Evolutionary conservation across 2,113 vertebrate genomes (phyloP).

Genomic region (Plectropomus leopardus): DNA sequence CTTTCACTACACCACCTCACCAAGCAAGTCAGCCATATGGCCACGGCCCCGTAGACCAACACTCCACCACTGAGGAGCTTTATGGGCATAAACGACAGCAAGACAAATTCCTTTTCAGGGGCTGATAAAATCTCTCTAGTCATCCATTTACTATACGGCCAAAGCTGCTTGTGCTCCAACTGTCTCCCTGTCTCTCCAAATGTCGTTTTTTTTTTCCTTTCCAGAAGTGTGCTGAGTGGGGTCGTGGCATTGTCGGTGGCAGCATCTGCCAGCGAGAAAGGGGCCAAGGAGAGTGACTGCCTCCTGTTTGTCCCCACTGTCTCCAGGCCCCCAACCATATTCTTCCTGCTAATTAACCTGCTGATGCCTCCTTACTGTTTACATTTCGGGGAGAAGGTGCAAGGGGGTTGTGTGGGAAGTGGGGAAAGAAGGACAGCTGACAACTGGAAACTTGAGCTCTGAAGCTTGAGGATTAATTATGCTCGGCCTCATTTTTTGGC

Average conservation of each 20-base stretch:
- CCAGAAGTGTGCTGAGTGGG: conserved; percentile 66
- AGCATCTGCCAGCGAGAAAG: conserved; percentile 68
- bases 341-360: conserved; percentile 84
- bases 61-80: conserved; percentile 49
- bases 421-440: conserved; percentile 41
- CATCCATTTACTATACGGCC: conserved; percentile 47
- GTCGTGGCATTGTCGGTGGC: conserved; percentile 57
- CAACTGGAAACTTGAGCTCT: conserved; percentile 21
- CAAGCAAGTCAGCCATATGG: conserved; percentile 50
- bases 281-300: conserved; percentile 68
- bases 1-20: conserved; percentile 18
- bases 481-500: conserved; percentile 11
- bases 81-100: conserved; percentile 64
- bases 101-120: conserved; percentile 53
- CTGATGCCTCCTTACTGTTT: conserved; percentile 73
- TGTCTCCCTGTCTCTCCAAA: conserved; percentile 34
- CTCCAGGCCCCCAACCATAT: conserved; percentile 68
- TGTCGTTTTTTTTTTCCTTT: conserved; percentile 24
- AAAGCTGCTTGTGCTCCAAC: conserved; percentile 47
- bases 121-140: conserved; percentile 51
- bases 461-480: conserved; percentile 41
- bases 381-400: conserved; percentile 37
- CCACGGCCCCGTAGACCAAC: conserved; percentile 32
- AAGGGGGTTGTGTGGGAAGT: conserved; percentile 46
- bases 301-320: conserved; percentile 66